A percentile compares a stretch with the other conserved stretches of the same genome.
Evolutionary conservation across 2,888 invertebrate genomes (phyloP).

Genomic region (Brachyptera putata): DNA sequence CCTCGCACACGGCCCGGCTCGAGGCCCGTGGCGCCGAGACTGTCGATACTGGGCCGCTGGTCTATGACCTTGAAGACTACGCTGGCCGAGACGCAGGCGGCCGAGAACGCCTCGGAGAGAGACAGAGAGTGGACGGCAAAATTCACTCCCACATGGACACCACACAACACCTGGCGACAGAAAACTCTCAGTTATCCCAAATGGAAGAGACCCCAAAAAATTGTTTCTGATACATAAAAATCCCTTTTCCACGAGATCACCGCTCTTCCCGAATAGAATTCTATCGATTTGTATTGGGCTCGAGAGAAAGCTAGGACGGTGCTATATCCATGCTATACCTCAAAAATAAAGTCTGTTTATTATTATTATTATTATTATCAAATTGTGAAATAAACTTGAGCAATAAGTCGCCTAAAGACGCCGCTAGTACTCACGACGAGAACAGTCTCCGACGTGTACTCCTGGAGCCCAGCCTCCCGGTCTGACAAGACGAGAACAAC

Average conservation of each 20-base stretch:
- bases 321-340: no score
- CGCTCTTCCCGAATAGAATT: no score
- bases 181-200: no score
- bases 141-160: slow-evolving; percentile 71
- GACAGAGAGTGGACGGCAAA: slow-evolving; percentile 71
- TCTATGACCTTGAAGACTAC: slow-evolving; percentile 70
- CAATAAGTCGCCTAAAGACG: no score
- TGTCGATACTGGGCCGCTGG: slow-evolving; percentile 66
- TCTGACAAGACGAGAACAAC: slow-evolving; percentile 42
- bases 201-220: no score
- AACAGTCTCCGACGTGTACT: slow-evolving; percentile 39
- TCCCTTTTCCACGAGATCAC: no score
- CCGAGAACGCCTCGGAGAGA: slow-evolving; percentile 67
- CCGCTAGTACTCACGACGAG: slow-evolving; percentile 39
- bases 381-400: no score
- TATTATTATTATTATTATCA: no score
- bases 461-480: slow-evolving; percentile 33
- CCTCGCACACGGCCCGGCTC: slow-evolving; percentile 56
- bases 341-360: no score
- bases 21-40: slow-evolving; percentile 57
- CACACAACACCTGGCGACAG: slow-evolving; percentile 67
- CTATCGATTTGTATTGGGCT: no score
- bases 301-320: no score
- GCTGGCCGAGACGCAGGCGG: slow-evolving; percentile 67
- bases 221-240: no score